Percentiles rank a stretch among this genome's conserved stretches.
phyloP scores from a whole-genome alignment of 2,797 vertebrate genomes.

The Lacerta agilis region DNA sequence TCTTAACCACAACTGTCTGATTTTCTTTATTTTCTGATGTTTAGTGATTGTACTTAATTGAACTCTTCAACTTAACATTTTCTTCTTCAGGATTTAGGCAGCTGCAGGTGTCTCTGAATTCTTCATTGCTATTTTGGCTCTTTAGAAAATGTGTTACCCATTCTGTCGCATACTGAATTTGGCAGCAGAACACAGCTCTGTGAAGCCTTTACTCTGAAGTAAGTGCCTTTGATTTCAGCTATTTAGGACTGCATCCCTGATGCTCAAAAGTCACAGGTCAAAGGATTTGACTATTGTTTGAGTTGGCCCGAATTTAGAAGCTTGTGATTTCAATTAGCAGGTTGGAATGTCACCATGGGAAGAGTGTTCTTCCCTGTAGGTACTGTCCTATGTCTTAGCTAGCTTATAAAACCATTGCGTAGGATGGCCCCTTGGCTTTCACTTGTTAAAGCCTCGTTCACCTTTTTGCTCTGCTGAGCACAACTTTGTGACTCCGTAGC shows the following conservation, averaged over 20 bases:
- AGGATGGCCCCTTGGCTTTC: slow-evolving; percentile 66
- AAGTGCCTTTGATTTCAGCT: background rate
- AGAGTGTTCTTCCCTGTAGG: slow-evolving; percentile 53
- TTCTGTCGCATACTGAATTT: background rate
- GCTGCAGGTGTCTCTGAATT: background rate
- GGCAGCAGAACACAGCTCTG: background rate
- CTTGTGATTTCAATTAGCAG: slow-evolving; percentile 41
- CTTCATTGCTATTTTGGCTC: background rate
- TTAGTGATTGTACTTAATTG: background rate
- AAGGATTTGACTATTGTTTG: slow-evolving; percentile 63
- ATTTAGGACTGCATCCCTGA: background rate
- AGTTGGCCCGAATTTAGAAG: slow-evolving; percentile 61
- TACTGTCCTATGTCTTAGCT: slow-evolving; percentile 24
- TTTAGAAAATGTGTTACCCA: background rate
- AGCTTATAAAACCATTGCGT: slow-evolving; percentile 54
- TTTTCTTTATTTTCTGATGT: background rate
- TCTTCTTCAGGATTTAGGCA: background rate
- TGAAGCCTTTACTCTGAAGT: background rate
- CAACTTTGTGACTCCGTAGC: slow-evolving; percentile 67
- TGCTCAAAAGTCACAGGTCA: slow-evolving; percentile 49
- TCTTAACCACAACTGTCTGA: background rate
- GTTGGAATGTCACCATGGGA: slow-evolving; percentile 58
- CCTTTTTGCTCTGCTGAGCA: slow-evolving; percentile 75
- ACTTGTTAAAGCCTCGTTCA: slow-evolving; percentile 52
- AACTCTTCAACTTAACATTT: background rate